Base-by-base conservation (phyloP, 2,797 vertebrate genomes). In the Ataeniobius toweri region DNA sequence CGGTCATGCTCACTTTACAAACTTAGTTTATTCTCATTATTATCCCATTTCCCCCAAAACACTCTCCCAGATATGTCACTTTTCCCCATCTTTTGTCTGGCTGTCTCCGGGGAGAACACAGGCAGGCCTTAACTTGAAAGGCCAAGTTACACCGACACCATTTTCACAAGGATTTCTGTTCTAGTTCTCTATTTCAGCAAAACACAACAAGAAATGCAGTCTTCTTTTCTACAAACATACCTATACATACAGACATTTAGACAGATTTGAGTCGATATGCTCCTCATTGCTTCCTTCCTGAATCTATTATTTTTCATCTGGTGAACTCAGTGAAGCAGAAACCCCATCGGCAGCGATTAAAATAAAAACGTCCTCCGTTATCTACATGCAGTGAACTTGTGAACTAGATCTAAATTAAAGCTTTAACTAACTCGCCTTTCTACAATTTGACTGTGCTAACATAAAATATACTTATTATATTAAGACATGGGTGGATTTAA, bases 11-110 rank as follows among this genome's bases (percentile, higher is more conserved):
- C 86, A 73, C 80, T 83, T 80, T 83, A 78, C 72, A 83, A 77
- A 86, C 51, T 80, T 80, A 68, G 24, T 70, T 83, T 80, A 51
- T 74, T 83, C 50, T 83, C 50, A 74, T 84, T 51, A 72, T 76
- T 78, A 56, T 41, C 6, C 22, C 55, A 50, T 53, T 69, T 80
- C 39, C 41, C 58, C 51, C 59, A 61, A 75, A 59, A 79, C 58
- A 59, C n/a, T 59, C 14, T 48, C 36, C 63, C 67, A 46, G 67
- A 48, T 46, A 70, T 26, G 6, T 70, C 65, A 44, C 53, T 79
- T 78, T 76, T 41, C 48, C 50, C 61, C 72, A 28, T 58, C 41
- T 72, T 65, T 69, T 78, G 46, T 77, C 58, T 76, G 65, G 26
- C 41, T 61, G 53, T 78, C 56, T 75, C 44, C 69, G 36, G 61